Conservation (phyloP, 2,113 vertebrate genomes). For the Pan troglodytes region NHGRI_mPanTro3-v2.1_pri NC_072403.2:154627001-154627500, state of each 20-base stretch:
- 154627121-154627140: slow-evolving; percentile 98
- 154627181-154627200: slow-evolving; percentile 99
- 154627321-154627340: slow-evolving; percentile 94
- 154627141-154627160: slow-evolving; percentile 97
- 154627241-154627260: slow-evolving; percentile 98
- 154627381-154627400: slow-evolving; percentile 94
- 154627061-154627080: slow-evolving; percentile 99
- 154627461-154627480: slow-evolving; percentile 92
- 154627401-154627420: slow-evolving; percentile 89
- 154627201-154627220: slow-evolving; percentile 97
- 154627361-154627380: slow-evolving; percentile 92
- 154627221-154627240: slow-evolving; percentile 98
- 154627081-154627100: slow-evolving; percentile 99
- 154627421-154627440: slow-evolving; percentile 95
- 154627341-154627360: slow-evolving; percentile 89
- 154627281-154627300: slow-evolving; percentile 91
- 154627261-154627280: slow-evolving; percentile 95
- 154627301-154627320: slow-evolving; percentile 94
- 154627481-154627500: slow-evolving; percentile 95
- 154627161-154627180: slow-evolving; percentile 98
- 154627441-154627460: slow-evolving; percentile 93
- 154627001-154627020: slow-evolving; percentile 91
- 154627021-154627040: slow-evolving; percentile 90
- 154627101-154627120: slow-evolving; percentile 99
- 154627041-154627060: slow-evolving; percentile 95